Percentiles rank a stretch among this genome's conserved stretches.
Conservation (phyloP, 2,888 invertebrate species). For the Phaonia tiefii region DNA sequence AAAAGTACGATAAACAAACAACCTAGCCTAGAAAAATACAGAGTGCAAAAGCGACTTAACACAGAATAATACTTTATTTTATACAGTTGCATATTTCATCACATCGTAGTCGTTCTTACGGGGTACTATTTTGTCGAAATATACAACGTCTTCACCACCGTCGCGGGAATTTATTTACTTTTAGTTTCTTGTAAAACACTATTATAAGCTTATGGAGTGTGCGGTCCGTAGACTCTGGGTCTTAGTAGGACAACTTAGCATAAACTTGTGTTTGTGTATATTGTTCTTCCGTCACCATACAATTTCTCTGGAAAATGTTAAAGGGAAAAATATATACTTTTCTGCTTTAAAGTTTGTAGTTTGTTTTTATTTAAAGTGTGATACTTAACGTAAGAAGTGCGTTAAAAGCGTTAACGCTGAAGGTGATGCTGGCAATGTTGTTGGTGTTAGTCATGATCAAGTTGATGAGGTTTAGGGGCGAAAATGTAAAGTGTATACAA, state of each 20-base stretch:
- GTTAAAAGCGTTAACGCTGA: slow-evolving; percentile 38
- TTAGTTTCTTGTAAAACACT: too few species aligned
- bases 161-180: too few species aligned
- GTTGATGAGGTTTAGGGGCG: not conserved
- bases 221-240: slow-evolving; percentile 16
- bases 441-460: not conserved
- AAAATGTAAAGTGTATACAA: slow-evolving; percentile 6
- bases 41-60: not conserved
- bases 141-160: not conserved
- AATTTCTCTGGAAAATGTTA: too few species aligned
- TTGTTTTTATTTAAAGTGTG: slow-evolving; percentile 45
- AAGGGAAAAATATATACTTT: too few species aligned
- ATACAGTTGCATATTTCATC: slow-evolving; percentile 46
- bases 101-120: slow-evolving; percentile 39
- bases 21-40: slow-evolving; percentile 5
- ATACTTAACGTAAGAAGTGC: slow-evolving; percentile 51
- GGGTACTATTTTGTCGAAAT: slow-evolving; percentile 38
- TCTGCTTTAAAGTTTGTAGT: slow-evolving; percentile 51
- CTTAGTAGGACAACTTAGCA: slow-evolving; percentile 61
- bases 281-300: too few species aligned
- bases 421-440: not conserved
- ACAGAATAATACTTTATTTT: slow-evolving; percentile 53
- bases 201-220: slow-evolving; percentile 2
- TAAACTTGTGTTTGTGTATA: slow-evolving; percentile 43
- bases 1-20: slow-evolving; percentile 41